Percentiles rank a stretch among this genome's conserved stretches.
Conservation (phyloP, 2,113 vertebrate genomes). For the Eonycteris spelaea region DNA sequence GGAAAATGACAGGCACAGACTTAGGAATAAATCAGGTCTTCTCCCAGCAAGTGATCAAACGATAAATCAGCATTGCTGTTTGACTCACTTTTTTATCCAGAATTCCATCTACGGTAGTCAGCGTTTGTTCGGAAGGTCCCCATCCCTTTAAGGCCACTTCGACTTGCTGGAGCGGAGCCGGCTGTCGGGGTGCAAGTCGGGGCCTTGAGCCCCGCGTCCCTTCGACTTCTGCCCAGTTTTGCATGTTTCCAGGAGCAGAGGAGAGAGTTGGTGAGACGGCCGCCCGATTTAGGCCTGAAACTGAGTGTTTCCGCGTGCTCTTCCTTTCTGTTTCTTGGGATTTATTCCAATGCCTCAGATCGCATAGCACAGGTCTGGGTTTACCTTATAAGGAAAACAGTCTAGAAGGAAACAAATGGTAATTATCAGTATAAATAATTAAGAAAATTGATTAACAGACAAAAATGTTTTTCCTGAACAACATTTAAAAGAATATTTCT, state of each 20-base stretch:
- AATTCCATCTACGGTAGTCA: background rate
- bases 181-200: accelerated
- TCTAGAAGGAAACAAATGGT: background rate
- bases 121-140: background rate
- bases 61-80: background rate
- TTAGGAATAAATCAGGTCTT: background rate
- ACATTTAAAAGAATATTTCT: background rate
- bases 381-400: background rate
- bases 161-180: background rate
- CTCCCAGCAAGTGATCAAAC: background rate
- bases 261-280: background rate
- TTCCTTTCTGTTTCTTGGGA: background rate
- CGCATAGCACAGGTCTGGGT: accelerated
- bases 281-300: accelerated
- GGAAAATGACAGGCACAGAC: background rate
- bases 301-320: accelerated
- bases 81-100: background rate
- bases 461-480: background rate
- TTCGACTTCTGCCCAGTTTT: background rate
- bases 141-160: accelerated
- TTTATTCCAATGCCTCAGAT: too few relatives aligned
- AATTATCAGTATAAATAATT: background rate
- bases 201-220: accelerated
- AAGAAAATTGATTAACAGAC: background rate
- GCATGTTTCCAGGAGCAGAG: background rate